These are phyloP conservation scores for Nixonia krombeini DNA, from an alignment of 1,140 invertebrate species.

Conservation along the genomic window DNA sequence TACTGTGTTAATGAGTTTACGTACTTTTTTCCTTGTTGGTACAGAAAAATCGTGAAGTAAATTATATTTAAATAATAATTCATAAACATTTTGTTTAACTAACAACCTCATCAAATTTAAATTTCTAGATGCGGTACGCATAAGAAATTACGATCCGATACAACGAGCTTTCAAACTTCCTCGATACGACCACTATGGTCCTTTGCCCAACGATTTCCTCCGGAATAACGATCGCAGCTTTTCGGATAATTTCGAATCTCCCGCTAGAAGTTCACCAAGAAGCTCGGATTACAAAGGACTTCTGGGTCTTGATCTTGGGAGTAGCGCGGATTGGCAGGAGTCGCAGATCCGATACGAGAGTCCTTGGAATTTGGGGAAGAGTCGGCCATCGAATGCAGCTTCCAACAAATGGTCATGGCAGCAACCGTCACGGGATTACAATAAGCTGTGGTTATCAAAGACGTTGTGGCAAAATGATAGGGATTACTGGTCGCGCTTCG, in stretches of 20 bases:
- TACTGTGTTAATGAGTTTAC: too few species aligned
- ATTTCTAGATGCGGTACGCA: not conserved
- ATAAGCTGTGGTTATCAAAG: conserved; percentile 38
- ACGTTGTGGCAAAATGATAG: conserved; percentile 37
- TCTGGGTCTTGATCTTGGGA: conserved; percentile 19
- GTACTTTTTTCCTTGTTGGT: too few species aligned
- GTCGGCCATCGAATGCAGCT: not conserved
- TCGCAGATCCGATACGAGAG: conserved; percentile 23
- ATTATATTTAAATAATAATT: too few species aligned
- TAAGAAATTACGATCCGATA: conserved; percentile 9
- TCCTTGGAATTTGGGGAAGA: conserved; percentile 32
- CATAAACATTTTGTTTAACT: too few species aligned
- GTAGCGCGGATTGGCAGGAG: conserved; percentile 28
- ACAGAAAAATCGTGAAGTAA: too few species aligned
- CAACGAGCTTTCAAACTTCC: conserved; percentile 1
- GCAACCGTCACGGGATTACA: conserved; percentile 18
- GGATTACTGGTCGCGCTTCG: conserved; percentile 43
- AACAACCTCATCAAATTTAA: too few species aligned
- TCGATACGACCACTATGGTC: conserved; percentile 11
- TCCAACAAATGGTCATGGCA: conserved; percentile 50
- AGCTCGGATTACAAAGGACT: conserved; percentile 30
- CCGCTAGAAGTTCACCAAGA: conserved; percentile 7
- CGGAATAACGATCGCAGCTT: conserved; percentile 4
- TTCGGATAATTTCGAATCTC: conserved; percentile 13
- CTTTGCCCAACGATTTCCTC: not conserved